These are phyloP conservation scores for Eulimnadia texana DNA, from an alignment of 1,140 invertebrate genomes.

Conservation along the genomic window DNA sequence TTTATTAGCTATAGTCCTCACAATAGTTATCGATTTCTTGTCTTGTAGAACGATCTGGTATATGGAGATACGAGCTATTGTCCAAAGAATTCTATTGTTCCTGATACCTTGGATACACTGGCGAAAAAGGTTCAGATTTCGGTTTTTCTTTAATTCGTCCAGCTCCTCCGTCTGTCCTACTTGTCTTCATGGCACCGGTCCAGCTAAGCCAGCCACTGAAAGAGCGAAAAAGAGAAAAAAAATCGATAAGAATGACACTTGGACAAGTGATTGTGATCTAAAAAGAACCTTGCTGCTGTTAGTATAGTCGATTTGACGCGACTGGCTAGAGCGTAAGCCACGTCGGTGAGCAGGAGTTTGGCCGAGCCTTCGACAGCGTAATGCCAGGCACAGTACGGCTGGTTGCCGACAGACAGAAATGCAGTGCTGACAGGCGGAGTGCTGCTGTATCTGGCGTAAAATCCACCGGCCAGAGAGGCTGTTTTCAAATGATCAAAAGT, in stretches of 20 bases:
- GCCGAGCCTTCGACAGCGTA: slow-evolving; percentile 71
- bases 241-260: slow-evolving; percentile 16
- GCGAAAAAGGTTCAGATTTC: slow-evolving; percentile 32
- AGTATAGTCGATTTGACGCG: slow-evolving; percentile 63
- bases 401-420: slow-evolving; percentile 60
- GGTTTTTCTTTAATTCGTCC: slow-evolving; percentile 30
- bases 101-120: slow-evolving; percentile 7
- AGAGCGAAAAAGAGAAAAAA: slow-evolving; percentile 19
- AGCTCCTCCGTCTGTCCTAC: slow-evolving; percentile 11
- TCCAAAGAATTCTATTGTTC: too few species aligned
- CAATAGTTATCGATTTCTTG: too few species aligned
- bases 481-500: slow-evolving; percentile 75
- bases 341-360: slow-evolving; percentile 55
- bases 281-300: slow-evolving; percentile 58
- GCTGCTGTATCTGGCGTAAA: slow-evolving; percentile 48
- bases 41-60: too few species aligned
- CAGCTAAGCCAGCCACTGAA: slow-evolving; percentile 27
- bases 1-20: too few species aligned
- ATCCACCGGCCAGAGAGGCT: slow-evolving; percentile 62
- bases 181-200: slow-evolving; percentile 24
- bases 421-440: slow-evolving; percentile 60
- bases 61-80: too few species aligned
- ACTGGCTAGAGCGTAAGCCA: slow-evolving; percentile 73
- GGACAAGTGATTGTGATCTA: not conserved
- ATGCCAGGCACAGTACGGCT: slow-evolving; percentile 76